These are phyloP conservation scores for Harpalus rufipes DNA, from an alignment of 2,888 invertebrate genomes.

Conservation along the genomic window DNA sequence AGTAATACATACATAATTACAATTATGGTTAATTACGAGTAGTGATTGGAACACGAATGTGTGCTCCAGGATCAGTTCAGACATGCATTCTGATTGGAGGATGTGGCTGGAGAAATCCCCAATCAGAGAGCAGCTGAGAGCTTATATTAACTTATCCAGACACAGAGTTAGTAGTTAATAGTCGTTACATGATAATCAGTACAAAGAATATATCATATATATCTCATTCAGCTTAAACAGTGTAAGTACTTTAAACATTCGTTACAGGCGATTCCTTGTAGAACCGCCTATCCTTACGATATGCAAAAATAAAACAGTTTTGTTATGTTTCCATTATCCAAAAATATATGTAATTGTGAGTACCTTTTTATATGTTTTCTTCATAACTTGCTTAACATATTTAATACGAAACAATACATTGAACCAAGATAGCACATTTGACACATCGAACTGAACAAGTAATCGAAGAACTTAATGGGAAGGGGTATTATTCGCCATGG, in stretches of 20 bases:
- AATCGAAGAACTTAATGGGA: slow-evolving; percentile 4
- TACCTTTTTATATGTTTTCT: slow-evolving; percentile 60
- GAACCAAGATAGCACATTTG: not conserved
- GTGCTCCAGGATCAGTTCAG: slow-evolving; percentile 69
- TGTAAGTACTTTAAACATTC: slow-evolving; percentile 33
- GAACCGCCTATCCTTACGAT: slow-evolving; percentile 11
- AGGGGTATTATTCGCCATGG: slow-evolving; percentile 53
- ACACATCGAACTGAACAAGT: slow-evolving; percentile 1
- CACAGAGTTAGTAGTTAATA: slow-evolving; percentile 36
- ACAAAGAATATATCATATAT: slow-evolving; percentile 64
- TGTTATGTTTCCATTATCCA: slow-evolving; percentile 50
- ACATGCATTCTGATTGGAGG: slow-evolving; percentile 81
- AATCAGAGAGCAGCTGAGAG: slow-evolving; percentile 81
- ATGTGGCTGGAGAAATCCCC: slow-evolving; percentile 87
- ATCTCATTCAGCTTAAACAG: slow-evolving; percentile 49
- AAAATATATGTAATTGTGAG: slow-evolving; percentile 67
- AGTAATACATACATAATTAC: slow-evolving; percentile 74
- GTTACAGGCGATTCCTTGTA: slow-evolving; percentile 23
- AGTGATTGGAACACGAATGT: slow-evolving; percentile 35
- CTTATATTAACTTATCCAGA: slow-evolving; percentile 50
- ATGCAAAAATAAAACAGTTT: slow-evolving; percentile 56
- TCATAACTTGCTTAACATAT: slow-evolving; percentile 27
- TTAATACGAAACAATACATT: not conserved
- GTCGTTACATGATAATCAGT: slow-evolving; percentile 51
- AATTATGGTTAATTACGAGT: slow-evolving; percentile 68